These are phyloP conservation scores for Globodera rostochiensis DNA, from an alignment of 1,140 invertebrate genomes.

Conservation along the genomic window DNA sequence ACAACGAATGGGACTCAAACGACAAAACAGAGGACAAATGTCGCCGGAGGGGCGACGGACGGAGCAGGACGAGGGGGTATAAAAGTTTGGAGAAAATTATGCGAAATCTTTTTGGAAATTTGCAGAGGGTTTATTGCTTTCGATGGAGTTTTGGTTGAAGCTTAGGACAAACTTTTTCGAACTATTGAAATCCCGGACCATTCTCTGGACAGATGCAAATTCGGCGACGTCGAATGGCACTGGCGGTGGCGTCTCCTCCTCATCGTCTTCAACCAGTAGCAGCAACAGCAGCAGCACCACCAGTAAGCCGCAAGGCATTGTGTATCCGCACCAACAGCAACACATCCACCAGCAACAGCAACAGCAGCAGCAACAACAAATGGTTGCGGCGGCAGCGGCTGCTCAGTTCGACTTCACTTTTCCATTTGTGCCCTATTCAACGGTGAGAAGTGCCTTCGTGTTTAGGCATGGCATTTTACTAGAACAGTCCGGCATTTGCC, in stretches of 20 bases:
- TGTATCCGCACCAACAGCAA: slow-evolving; percentile 9
- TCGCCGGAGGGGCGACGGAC: too few relatives aligned
- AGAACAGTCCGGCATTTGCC: background rate
- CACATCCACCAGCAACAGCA: background rate
- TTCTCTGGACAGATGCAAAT: background rate
- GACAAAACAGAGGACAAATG: slow-evolving; percentile 3
- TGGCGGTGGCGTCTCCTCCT: too few relatives aligned
- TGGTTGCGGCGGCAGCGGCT: background rate
- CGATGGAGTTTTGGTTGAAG: background rate
- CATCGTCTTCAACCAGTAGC: background rate
- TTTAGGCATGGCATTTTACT: too few relatives aligned
- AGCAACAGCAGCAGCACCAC: background rate
- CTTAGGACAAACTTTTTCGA: background rate
- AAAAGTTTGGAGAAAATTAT: too few relatives aligned
- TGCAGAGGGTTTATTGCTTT: background rate
- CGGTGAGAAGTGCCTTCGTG: background rate
- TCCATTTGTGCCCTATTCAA: slow-evolving; percentile 2
- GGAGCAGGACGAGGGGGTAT: too few relatives aligned
- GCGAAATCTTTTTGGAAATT: background rate
- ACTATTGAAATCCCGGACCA: background rate
- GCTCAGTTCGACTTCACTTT: slow-evolving; percentile 2
- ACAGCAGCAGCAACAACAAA: background rate
- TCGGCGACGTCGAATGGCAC: background rate
- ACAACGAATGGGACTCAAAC: background rate
- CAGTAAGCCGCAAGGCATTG: slow-evolving; percentile 7